These are phyloP conservation scores for Nipponia nippon DNA, from an alignment of 2,113 vertebrate species.

Conservation along the genomic window DNA sequence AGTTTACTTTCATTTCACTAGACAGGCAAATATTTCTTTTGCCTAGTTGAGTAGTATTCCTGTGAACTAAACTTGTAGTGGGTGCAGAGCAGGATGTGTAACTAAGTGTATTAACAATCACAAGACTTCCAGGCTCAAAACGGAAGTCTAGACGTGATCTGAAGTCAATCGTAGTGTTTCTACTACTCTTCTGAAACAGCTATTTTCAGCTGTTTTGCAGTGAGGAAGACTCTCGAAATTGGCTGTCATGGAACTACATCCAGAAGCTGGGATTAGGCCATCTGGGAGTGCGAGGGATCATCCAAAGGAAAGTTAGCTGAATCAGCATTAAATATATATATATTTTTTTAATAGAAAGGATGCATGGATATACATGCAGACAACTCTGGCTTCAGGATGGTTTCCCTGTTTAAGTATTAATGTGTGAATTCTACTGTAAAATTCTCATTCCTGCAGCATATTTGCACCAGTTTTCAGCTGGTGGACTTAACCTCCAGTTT, in stretches of 20 bases:
- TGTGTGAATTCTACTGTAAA: neutral
- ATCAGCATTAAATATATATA: fast-evolving
- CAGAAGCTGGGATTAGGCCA: neutral
- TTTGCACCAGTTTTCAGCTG: neutral
- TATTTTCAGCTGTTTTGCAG: neutral
- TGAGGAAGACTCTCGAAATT: neutral
- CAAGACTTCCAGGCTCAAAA: neutral
- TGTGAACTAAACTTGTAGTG: neutral
- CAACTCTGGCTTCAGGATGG: neutral
- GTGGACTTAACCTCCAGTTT: neutral
- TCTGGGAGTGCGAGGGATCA: neutral
- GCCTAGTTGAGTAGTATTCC: neutral
- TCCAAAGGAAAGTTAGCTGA: neutral
- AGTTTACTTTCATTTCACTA: neutral
- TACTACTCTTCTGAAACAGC: neutral
- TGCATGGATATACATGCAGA: neutral
- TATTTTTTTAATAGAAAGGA: neutral
- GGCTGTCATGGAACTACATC: neutral
- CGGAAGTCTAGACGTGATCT: neutral
- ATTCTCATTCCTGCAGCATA: neutral
- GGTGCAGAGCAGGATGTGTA: neutral
- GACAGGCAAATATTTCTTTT: neutral
- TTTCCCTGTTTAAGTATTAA: neutral
- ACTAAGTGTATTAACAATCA: neutral
- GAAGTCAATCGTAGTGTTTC: neutral